phyloP scores from a whole-genome alignment of 2,797 vertebrate species.

The Orientallactaga sibirica region DNA sequence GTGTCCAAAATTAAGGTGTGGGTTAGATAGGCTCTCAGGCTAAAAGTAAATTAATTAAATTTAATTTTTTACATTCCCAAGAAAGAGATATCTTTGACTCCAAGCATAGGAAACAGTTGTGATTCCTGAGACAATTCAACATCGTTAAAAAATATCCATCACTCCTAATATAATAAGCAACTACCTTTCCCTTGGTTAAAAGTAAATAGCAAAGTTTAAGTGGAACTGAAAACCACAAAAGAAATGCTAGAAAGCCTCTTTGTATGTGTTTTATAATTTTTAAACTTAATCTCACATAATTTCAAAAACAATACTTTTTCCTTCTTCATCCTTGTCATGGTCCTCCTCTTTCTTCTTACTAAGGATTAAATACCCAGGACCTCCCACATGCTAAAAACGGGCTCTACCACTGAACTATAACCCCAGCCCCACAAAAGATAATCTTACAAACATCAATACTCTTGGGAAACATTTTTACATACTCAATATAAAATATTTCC shows the following conservation, averaged over 20 bases:
- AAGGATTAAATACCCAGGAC: no score
- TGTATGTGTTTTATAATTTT: no score
- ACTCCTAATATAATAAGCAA: neutral
- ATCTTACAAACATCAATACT: no score
- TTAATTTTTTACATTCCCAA: neutral
- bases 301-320: no score
- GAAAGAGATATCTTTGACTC: neutral
- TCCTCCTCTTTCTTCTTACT: no score
- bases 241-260: neutral
- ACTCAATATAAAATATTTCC: no score
- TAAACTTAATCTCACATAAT: no score
- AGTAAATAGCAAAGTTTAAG: neutral
- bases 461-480: no score
- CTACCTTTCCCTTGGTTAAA: neutral
- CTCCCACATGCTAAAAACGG: no score
- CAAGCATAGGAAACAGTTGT: neutral
- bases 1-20: neutral
- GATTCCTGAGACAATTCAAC: neutral
- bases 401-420: no score
- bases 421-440: no score
- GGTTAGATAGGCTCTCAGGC: neutral
- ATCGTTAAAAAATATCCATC: neutral
- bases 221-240: neutral
- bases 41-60: slow-evolving; percentile 48
- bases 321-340: no score